Base-by-base conservation (phyloP, 2,888 invertebrate species). In the Ptychoptera albimana region DNA sequence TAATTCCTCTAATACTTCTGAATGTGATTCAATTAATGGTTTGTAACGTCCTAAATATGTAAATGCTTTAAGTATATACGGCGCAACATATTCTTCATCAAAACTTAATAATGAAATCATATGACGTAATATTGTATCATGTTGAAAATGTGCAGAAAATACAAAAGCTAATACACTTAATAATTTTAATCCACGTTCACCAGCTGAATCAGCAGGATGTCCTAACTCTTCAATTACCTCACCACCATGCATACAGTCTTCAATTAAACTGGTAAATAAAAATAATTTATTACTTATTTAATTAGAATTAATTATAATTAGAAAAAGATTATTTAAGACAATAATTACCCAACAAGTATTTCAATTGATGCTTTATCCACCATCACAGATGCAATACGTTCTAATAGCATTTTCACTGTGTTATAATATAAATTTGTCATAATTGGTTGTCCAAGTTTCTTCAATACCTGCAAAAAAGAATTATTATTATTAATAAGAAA, bases 351-450 rank as follows among this genome's bases (percentile, higher is more conserved):
- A 10, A 79, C 72, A 15, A 81, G 66, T 57, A 86, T 77, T 49
- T 81, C 75, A 53, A 94, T 74, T 0, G 93, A 84, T 50, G 84
- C 82, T 55, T 82, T 82, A 61, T 97, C 97, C 10, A 97, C 85
- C 85, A 96, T 89, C 6, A 97, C 92, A 0, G 92, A 93, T 50
- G 93, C 93, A 11, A 93, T 85, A 46, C 96, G 74, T 64, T 96
- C 96, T 46, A 97, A 67, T 39, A 97, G 65, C 79, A 89, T 89
- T 69, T 96, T 96, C 36, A 96, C 86, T 1, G 91, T 92, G 61
- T 91, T 92, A 69, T 94, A 94, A 63, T 94, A 89, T 32, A 91
- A 68, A 66, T 94, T 93, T 2, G 92, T 91, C 82, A 92, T 92
- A 3, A 91, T 83, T 0, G 92, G 92, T 56, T 88, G 83, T 0